Evolutionary conservation across 2,113 vertebrate species (phyloP), one percentile per base, ranked within the genome.

Genomic region (Muscicapa adusta): DNA sequence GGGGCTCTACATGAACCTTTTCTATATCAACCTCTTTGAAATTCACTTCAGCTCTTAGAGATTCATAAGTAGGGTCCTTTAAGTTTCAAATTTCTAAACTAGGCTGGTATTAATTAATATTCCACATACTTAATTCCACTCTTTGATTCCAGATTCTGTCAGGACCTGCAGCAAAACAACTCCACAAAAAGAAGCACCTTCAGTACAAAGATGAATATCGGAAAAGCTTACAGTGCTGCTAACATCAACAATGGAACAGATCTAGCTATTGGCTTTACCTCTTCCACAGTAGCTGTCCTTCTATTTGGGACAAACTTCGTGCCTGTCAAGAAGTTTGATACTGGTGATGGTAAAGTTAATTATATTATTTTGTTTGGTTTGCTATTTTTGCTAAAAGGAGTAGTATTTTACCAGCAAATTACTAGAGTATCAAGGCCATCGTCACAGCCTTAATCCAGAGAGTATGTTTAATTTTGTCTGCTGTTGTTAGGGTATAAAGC

Each of bases 291-390:
- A 73, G 97, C 98, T 18, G 96, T 98, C 29, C 31, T 99, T 65
- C 92, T 99, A 1, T 99, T 98, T 89, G 98, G 98, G n/a, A 99
- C 98, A 96, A 99, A 98, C 58, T 98, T 98, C 85, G 98, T 99
- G 40, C 98, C 99, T 20, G 96, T 99, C 34, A 99, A 99, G 96
- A 98, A 97, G 79, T 98, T 98, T 79, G 98, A 99, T 63, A 98
- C 98, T 47, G 98, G 99, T 4, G 98, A 99, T 89, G 98, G 99
- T 99, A 97, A 98, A n/a, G 10, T 40, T 75, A 34, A 5, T 67
- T 87, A 15, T 31, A 9, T 82, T 83, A 2, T 86, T 78, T 33
- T 67, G 5, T 63, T 84, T 26, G 7, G 12, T 82, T 77, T 36
- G 31, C 5, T 58, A 1, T 25, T 70, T 67, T 85, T 94, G 19